phyloP scores from a whole-genome alignment of 2,888 invertebrate genomes.

The Drosophila birchii region DNA sequence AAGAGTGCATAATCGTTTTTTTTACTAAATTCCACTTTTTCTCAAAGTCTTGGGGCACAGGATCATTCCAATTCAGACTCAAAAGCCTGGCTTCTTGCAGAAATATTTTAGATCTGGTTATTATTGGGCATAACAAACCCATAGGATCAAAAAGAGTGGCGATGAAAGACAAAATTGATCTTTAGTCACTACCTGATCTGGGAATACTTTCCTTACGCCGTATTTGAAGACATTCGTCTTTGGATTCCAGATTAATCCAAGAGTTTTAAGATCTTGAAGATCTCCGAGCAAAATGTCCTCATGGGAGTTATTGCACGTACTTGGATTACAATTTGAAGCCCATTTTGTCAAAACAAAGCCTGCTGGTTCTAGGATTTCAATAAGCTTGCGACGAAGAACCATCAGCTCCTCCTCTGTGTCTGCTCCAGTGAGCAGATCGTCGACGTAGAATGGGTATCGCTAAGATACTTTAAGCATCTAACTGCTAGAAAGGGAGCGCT shows the following conservation, averaged over 20 bases:
- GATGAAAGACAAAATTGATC: not conserved
- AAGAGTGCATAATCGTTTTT: no score
- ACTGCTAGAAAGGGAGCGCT: conserved; percentile 12
- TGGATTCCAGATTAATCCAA: not conserved
- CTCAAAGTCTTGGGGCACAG: no score
- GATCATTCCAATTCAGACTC: no score
- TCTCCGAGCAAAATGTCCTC: no score
- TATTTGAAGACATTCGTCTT: not conserved
- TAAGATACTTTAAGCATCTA: not conserved
- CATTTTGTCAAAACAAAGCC: conserved; percentile 7
- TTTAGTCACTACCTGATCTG: not conserved
- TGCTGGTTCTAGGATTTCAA: not conserved
- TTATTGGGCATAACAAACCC: conserved; percentile 3
- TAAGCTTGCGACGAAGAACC: conserved; percentile 1
- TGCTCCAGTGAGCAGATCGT: not conserved
- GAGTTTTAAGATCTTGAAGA: not conserved
- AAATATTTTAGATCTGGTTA: conserved; percentile 5
- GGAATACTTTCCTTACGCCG: no score
- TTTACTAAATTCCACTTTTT: no score
- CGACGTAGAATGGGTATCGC: conserved; percentile 3
- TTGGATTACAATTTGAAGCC: not conserved
- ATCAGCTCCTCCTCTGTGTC: conserved; percentile 1
- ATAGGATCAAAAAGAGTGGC: conserved; percentile 4
- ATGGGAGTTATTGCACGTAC: not conserved
- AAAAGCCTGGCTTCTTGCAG: not conserved